Evolutionary conservation across 1,140 invertebrate species (phyloP).

Genomic region (Diorhabda elongata): DNA sequence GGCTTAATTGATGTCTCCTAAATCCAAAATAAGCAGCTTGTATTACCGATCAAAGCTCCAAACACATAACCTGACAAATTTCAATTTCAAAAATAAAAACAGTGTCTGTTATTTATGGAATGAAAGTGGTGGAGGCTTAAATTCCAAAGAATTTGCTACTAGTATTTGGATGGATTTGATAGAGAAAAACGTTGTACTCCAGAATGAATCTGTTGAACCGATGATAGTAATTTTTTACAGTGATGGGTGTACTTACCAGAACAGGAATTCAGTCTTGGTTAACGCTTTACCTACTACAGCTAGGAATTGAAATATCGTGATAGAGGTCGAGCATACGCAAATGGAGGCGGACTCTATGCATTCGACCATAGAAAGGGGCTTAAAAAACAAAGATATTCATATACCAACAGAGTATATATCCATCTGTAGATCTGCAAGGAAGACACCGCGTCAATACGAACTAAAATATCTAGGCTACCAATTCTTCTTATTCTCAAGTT

Average conservation of each 20-base stretch:
- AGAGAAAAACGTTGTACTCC: conserved; percentile 1
- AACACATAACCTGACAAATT: conserved; percentile 11
- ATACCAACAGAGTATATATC: conserved; percentile 8
- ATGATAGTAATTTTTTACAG: conserved; percentile 22
- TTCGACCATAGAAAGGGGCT: conserved; percentile 19
- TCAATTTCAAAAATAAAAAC: conserved; percentile 14
- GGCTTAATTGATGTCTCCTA: conserved; percentile 32
- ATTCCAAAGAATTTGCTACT: conserved; percentile 18
- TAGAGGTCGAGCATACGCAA: conserved; percentile 23
- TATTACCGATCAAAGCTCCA: conserved; percentile 34
- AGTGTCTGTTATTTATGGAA: conserved; percentile 21
- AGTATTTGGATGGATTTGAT: conserved; percentile 6
- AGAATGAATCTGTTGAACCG: neutral
- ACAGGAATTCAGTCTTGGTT: conserved; percentile 10
- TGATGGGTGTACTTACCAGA: conserved; percentile 22
- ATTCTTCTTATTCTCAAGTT: conserved; percentile 10
- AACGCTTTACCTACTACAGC: conserved; percentile 4
- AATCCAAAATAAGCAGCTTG: conserved; percentile 30
- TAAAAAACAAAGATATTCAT: conserved; percentile 14
- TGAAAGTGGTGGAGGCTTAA: conserved; percentile 14
- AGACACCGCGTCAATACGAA: conserved; percentile 5
- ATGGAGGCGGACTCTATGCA: conserved; percentile 25
- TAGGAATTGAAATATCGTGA: conserved; percentile 10
- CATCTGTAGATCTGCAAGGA: conserved; percentile 10
- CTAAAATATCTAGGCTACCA: conserved; percentile 11